Evolutionary conservation across 1,140 invertebrate genomes (phyloP), one percentile per base, ranked within the genome.

Genomic region (Thalassaphorura encarpata): DNA sequence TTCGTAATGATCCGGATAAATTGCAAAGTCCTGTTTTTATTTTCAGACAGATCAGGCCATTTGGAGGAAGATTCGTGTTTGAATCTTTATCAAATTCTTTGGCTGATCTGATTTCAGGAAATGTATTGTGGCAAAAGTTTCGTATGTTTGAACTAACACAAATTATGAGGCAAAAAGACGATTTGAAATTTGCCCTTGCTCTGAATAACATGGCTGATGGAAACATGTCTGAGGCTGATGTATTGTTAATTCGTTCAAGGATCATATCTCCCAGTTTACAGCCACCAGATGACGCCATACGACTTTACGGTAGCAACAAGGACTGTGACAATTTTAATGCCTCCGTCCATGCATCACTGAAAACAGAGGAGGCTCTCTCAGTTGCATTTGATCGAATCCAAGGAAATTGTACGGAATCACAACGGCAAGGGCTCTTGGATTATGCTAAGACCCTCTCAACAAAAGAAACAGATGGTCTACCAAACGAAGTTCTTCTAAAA

Each of bases 31-130:
- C 57, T 47, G 43, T 67, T 21, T 21, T 54, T 23, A 61, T 71
- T 67, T 60, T 68, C 8, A 39, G 54, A 21, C 67, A 68, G 47
- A 52, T 68, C 23, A 58, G 58, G 46, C 66, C 67, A 8, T 63
- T 67, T 6, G 11, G 2, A 4, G 41, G 15, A 11, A 36, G n/a
- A n/a, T 36, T 36, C 33, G 33, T 36, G 33, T 36, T 36, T 36
- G 33, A 36, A n/a, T 11, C n/a, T 36, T 11, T n/a, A n/a, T 8
- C 6, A n/a, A 11, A 36, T 36, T 36, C 33, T 11, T n/a, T n/a
- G n/a, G 11, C n/a, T 36, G 33, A n/a, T n/a, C n/a, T 36, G 11
- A 36, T 36, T 36, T 11, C n/a, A 11, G 33, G 5, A 42, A 52
- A n/a, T 36, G 21, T 6, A 36, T 11, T 52, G 2, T 40, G 51